These are phyloP conservation scores for Conomelus anceps DNA, from an alignment of 2,888 invertebrate species.

Conservation along the genomic window DNA sequence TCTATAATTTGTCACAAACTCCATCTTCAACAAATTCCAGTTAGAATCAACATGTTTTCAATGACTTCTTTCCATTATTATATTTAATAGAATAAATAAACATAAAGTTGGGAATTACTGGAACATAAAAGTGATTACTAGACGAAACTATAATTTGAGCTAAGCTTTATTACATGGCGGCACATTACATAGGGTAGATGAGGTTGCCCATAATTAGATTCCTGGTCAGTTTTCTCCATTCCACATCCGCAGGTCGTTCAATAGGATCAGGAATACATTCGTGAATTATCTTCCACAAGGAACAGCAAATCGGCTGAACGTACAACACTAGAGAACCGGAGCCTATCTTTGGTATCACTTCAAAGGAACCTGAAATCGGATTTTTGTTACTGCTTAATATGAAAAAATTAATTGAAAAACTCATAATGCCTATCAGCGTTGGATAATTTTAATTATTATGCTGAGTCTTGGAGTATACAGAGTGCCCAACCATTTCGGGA, in stretches of 20 bases:
- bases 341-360: slow-evolving; percentile 37
- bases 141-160: too few relatives aligned
- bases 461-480: too few relatives aligned
- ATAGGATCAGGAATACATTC: slow-evolving; percentile 43
- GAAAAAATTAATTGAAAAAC: background rate
- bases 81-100: too few relatives aligned
- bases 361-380: slow-evolving; percentile 40
- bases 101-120: too few relatives aligned
- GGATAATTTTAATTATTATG: too few relatives aligned
- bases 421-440: too few relatives aligned
- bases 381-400: background rate
- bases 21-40: too few relatives aligned
- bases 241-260: slow-evolving; percentile 39
- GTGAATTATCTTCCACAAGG: slow-evolving; percentile 43
- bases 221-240: slow-evolving; percentile 39
- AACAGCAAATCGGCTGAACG: slow-evolving; percentile 40
- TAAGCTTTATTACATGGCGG: background rate
- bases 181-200: slow-evolving; percentile 33
- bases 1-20: too few relatives aligned
- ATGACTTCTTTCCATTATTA: too few relatives aligned
- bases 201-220: slow-evolving; percentile 36
- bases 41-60: too few relatives aligned
- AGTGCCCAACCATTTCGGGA: too few relatives aligned
- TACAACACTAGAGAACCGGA: slow-evolving; percentile 39
- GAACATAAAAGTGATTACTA: too few relatives aligned